A percentile compares a stretch with the other conserved stretches of the same genome.
Conservation (phyloP, 2,888 invertebrate genomes). For the Dynastes hyllus region DNA sequence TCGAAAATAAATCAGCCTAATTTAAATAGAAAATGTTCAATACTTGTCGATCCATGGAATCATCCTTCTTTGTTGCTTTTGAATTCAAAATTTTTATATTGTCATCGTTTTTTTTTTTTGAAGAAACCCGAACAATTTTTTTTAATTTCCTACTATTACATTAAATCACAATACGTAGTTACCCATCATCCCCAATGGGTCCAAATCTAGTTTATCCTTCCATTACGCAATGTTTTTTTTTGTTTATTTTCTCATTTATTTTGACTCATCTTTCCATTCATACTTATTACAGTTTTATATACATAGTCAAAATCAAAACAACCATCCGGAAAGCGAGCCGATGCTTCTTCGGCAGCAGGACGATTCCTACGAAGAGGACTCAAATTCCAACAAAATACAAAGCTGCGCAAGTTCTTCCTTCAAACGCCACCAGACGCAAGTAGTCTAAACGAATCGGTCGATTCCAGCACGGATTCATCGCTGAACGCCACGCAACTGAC, state of each 20-base stretch:
- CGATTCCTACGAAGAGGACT: constrained; percentile 63
- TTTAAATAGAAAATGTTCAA: too few species aligned
- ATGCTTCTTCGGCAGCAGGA: constrained; percentile 44
- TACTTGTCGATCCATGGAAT: too few species aligned
- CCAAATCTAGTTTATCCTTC: not conserved
- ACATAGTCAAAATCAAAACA: constrained; percentile 53
- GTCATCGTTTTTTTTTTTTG: too few species aligned
- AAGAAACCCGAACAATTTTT: too few species aligned
- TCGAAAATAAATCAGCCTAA: too few species aligned
- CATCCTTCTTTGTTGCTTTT: too few species aligned
- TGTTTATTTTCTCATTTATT: constrained; percentile 4
- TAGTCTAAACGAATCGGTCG: constrained; percentile 21
- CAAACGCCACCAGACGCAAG: constrained; percentile 16
- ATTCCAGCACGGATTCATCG: constrained; percentile 57
- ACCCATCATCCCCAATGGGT: not conserved
- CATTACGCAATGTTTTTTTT: not conserved
- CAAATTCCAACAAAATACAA: constrained; percentile 66
- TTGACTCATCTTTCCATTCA: constrained; percentile 24
- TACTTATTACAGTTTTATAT: constrained; percentile 62
- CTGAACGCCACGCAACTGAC: constrained; percentile 65
- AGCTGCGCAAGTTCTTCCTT: constrained; percentile 56
- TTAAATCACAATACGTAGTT: too few species aligned
- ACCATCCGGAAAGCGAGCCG: constrained; percentile 56
- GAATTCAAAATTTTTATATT: too few species aligned
- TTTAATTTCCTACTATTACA: too few species aligned